Percentiles rank a stretch among this genome's conserved stretches.
These are phyloP conservation scores for Ochotona curzoniae DNA, from an alignment of 2,113 vertebrate species.

Conservation along the genomic window DNA sequence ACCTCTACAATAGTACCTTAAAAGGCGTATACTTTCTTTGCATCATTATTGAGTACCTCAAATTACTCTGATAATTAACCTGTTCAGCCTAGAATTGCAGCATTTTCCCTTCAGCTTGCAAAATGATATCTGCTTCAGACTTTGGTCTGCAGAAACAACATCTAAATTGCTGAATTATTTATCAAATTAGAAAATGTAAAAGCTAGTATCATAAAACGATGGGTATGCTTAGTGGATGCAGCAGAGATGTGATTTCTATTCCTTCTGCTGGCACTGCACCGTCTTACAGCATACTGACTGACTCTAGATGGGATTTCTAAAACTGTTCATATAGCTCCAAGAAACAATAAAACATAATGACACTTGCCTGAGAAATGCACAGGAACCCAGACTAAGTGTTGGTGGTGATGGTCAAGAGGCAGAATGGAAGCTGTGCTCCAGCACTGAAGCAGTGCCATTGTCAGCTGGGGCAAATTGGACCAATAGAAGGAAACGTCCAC, in stretches of 20 bases:
- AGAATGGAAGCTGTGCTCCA: background rate
- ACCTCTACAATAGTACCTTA: background rate
- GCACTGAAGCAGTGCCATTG: background rate
- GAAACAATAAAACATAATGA: background rate
- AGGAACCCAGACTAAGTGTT: background rate
- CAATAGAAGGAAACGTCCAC: background rate
- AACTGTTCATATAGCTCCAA: background rate
- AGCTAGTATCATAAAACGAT: slow-evolving; percentile 6
- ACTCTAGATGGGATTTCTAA: background rate
- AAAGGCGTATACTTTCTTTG: background rate
- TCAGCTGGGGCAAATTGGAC: background rate
- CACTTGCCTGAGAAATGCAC: background rate
- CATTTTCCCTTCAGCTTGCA: slow-evolving; percentile 37
- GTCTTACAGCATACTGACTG: background rate
- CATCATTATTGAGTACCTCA: background rate
- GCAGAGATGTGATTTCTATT: background rate
- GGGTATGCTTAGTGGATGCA: background rate
- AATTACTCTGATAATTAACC: background rate
- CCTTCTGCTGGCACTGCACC: background rate
- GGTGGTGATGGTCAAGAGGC: background rate
- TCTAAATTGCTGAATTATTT: slow-evolving; percentile 20
- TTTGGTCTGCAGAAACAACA: background rate
- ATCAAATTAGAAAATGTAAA: background rate
- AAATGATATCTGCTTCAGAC: background rate
- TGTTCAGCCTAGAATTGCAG: background rate